Base-by-base conservation (phyloP, 2,888 invertebrate genomes). In the Polietes domitor region DNA sequence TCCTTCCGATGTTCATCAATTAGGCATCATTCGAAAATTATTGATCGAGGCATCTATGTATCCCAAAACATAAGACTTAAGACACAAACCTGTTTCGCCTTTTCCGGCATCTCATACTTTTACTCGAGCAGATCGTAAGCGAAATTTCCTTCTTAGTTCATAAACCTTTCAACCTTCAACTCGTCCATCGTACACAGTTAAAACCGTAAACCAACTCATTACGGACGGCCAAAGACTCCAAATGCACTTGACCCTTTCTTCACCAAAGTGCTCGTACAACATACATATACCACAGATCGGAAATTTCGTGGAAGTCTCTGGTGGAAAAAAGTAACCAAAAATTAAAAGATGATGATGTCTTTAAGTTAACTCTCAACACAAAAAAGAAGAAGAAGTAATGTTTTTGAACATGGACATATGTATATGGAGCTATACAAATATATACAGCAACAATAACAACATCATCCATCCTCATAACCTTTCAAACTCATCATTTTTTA, bases 161-260 rank as follows among this genome's bases (percentile, higher is more conserved):
- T 19, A 65, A 41, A 65, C 65, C 65, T 65, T 63, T 7, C 19
- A 63, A 37, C 63, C 63, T 63, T 37, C 65, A 65, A 41, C 41
- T 12, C 28, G 37, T 1, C n/a, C n/a, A n/a, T n/a, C n/a, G n/a
- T n/a, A n/a, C n/a, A 58, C 37, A 41, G 24, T 17, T 32, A 55
- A 72, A 55, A 72, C 55, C 55, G 72, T 72, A 72, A 41, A 37
- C 9, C 28, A 21, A 3, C 15, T 28, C 6, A 10, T 70, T 70
- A n/a, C 1, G 21, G 10, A 10, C 19, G 17, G 10, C 19, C 50
- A 21, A 41, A 68, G 37, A 15, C 43, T 32, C n/a, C 12, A 71
- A 77, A 47, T 74, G 74, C 83, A 78, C 77, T 77, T 80, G 80
- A 83, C 77, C 75, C 72, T 55, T 80, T 61, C 19, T 58, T n/a